phyloP scores from a whole-genome alignment of 2,113 vertebrate species.

The Ceyx cyanopectus region DNA sequence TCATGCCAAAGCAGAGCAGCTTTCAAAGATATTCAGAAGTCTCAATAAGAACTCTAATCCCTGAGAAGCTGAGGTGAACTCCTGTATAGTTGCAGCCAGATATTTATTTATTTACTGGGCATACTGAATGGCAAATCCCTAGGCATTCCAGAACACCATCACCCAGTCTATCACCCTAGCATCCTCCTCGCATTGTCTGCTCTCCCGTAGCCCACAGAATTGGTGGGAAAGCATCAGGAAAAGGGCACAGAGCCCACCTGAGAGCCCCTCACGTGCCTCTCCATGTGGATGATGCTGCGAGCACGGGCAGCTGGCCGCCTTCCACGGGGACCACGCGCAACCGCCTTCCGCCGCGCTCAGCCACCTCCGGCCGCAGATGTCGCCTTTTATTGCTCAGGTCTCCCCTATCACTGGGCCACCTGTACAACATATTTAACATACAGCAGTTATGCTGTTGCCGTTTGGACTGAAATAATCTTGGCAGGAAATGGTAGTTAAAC shows the following conservation, averaged over 20 bases:
- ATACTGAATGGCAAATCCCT: background rate
- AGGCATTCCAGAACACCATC: background rate
- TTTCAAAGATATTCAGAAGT: background rate
- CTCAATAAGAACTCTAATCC: background rate
- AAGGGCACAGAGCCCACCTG: background rate
- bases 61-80: background rate
- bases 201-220: background rate
- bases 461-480: conserved; percentile 53
- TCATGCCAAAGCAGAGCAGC: background rate
- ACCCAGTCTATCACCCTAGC: background rate
- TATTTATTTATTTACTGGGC: background rate
- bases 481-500: conserved; percentile 13
- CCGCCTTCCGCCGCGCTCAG: background rate
- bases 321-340: conserved; percentile 44
- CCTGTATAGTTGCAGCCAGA: background rate
- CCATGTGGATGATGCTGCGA: background rate
- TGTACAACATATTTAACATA: conserved; percentile 74
- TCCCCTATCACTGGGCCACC: conserved; percentile 71
- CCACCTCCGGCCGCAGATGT: conserved; percentile 72
- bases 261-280: background rate
- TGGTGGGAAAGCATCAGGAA: background rate
- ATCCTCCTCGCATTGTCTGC: background rate
- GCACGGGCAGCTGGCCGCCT: conserved; percentile 64
- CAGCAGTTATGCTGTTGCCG: conserved; percentile 43
- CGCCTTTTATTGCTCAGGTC: conserved; percentile 66